Evolutionary conservation across 92 coral and sea anemone genomes (phyloP).

Genomic region (Porites rus): DNA sequence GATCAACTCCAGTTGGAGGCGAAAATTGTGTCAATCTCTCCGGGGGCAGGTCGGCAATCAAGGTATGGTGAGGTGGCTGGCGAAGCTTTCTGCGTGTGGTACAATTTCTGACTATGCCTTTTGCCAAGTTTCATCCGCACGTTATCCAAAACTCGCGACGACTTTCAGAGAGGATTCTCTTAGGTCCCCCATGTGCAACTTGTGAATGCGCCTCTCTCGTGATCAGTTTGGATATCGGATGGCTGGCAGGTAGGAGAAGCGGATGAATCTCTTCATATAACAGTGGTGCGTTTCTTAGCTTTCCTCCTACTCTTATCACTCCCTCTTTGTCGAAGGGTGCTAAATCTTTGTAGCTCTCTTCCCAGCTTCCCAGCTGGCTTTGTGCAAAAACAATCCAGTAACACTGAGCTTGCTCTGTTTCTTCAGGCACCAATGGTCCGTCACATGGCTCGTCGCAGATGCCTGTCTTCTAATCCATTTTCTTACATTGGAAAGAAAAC

Average conservation of each 20-base stretch:
- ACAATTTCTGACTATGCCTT: too few relatives aligned
- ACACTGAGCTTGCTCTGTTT: conserved; percentile 38
- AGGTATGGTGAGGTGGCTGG: too few relatives aligned
- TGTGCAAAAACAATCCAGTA: conserved; percentile 53
- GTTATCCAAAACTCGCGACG: too few relatives aligned
- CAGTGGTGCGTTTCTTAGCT: conserved; percentile 38
- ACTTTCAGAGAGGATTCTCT: too few relatives aligned
- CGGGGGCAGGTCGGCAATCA: too few relatives aligned
- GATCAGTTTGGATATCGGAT: too few relatives aligned
- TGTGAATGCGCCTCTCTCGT: too few relatives aligned
- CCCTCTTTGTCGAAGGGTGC: conserved; percentile 52
- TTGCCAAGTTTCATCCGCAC: too few relatives aligned
- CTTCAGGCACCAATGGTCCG: conserved; percentile 36
- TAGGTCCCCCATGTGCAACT: too few relatives aligned
- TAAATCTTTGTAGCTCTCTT: conserved; percentile 20
- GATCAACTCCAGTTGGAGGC: too few relatives aligned
- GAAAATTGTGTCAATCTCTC: too few relatives aligned
- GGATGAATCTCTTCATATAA: conserved; percentile 61
- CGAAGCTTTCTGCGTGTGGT: too few relatives aligned
- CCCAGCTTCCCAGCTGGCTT: conserved; percentile 29
- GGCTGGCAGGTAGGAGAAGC: conserved; percentile 40
- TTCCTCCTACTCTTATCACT: conserved; percentile 61
- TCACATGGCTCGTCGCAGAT: background rate
- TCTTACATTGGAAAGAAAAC: conserved; percentile 36
- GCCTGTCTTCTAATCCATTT: background rate